Evolutionary conservation across 2,888 invertebrate genomes (phyloP).

Genomic region (Sphinx pinastri): DNA sequence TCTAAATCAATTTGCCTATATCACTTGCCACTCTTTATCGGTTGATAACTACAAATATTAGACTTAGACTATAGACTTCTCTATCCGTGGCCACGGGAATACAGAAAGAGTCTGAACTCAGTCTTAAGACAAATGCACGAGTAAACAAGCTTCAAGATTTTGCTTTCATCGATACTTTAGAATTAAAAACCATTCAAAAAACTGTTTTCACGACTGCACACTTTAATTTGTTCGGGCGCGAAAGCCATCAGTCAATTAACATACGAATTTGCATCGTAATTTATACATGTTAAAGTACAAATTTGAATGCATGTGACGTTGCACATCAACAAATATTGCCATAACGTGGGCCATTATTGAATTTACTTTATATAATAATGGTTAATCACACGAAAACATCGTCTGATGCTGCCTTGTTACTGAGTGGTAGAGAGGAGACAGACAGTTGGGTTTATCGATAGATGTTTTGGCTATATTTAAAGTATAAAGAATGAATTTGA

Average conservation of each 20-base stretch:
- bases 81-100: not conserved
- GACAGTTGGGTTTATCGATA: conserved; percentile 36
- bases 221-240: conserved; percentile 24
- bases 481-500: not conserved
- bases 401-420: conserved; percentile 78
- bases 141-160: not conserved
- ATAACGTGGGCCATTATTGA: conserved; percentile 81
- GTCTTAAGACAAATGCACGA: not conserved
- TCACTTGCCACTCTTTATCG: too few species aligned
- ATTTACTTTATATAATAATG: conserved; percentile 84
- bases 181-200: conserved; percentile 8
- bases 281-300: conserved; percentile 42
- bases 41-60: too few species aligned
- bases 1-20: too few species aligned
- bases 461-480: not conserved
- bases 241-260: conserved; percentile 32
- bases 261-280: conserved; percentile 48
- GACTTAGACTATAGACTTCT: not conserved
- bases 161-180: conserved; percentile 2
- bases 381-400: conserved; percentile 82
- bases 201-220: conserved; percentile 20
- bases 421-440: conserved; percentile 55
- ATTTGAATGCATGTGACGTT: conserved; percentile 34
- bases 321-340: conserved; percentile 74
- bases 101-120: not conserved